These are phyloP conservation scores for Oscheius sp. DNA, from an alignment of 1,140 invertebrate genomes.

Conservation along the genomic window DNA sequence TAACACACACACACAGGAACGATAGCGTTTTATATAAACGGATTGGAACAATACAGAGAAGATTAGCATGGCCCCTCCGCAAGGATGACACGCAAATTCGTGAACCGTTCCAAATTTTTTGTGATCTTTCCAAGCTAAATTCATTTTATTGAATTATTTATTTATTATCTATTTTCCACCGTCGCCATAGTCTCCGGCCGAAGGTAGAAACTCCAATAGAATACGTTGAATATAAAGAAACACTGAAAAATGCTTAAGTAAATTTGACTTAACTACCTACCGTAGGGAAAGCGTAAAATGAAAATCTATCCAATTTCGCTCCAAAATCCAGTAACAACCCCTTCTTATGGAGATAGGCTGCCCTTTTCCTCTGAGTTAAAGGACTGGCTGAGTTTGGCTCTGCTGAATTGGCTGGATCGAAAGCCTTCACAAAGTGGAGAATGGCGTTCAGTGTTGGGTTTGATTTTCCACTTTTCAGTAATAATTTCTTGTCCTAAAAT, in stretches of 20 bases:
- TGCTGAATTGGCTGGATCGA: constrained; percentile 11
- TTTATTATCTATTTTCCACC: too few species aligned
- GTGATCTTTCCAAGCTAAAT: too few species aligned
- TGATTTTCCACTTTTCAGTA: constrained; percentile 16
- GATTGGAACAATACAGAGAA: constrained; percentile 84
- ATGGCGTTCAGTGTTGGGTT: constrained; percentile 31
- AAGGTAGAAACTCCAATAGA: constrained; percentile 39
- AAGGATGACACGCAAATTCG: constrained; percentile 88
- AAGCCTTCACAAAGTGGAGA: constrained; percentile 20
- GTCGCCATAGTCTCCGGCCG: too few species aligned
- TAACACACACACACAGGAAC: too few species aligned
- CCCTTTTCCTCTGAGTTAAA: constrained; percentile 17
- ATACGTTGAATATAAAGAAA: constrained; percentile 40
- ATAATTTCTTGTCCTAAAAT: constrained; percentile 39
- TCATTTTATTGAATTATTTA: too few species aligned
- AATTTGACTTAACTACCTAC: constrained; percentile 1
- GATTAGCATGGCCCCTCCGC: constrained; percentile 89
- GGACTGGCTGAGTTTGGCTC: neutral
- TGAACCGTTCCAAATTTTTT: constrained; percentile 73
- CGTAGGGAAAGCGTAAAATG: constrained; percentile 28
- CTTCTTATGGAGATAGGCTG: constrained; percentile 15
- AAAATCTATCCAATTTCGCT: constrained; percentile 23
- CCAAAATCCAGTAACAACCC: constrained; percentile 18
- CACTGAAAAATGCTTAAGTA: constrained; percentile 6
- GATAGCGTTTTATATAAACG: too few species aligned